Conservation (phyloP, 2,888 invertebrate genomes). For the Coleophora deauratella region DNA sequence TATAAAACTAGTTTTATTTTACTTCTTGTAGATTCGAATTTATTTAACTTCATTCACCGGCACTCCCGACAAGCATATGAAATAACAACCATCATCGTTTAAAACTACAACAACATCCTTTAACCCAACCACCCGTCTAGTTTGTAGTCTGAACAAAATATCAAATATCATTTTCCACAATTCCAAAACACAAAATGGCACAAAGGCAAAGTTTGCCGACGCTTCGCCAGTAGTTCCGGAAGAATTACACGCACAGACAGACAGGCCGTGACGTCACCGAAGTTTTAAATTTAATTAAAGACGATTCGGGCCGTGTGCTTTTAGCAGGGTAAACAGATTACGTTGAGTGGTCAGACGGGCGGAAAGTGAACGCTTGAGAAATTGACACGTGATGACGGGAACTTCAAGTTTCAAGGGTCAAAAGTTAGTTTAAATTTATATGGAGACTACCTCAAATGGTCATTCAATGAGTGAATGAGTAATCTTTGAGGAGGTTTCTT, state of each 20-base stretch:
- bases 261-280: conserved; percentile 37
- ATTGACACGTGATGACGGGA: background rate
- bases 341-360: conserved; percentile 27
- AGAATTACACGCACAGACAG: conserved; percentile 32
- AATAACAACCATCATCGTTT: too few relatives aligned
- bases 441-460: too few relatives aligned
- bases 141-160: too few relatives aligned
- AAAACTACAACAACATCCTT: too few relatives aligned
- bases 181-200: background rate
- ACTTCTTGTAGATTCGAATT: background rate
- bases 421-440: background rate
- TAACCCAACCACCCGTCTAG: too few relatives aligned
- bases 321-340: conserved; percentile 43
- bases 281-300: conserved; percentile 69
- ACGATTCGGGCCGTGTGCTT: conserved; percentile 46
- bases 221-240: conserved; percentile 20
- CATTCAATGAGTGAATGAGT: too few relatives aligned
- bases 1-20: too few relatives aligned
- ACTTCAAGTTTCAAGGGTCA: background rate
- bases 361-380: conserved; percentile 7
- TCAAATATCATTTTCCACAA: background rate
- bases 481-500: too few relatives aligned
- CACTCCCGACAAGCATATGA: too few relatives aligned
- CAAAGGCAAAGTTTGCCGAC: conserved; percentile 5
- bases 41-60: too few relatives aligned